Base-by-base conservation (phyloP, 1,140 invertebrate genomes). In the Gonioctena quinquepunctata region DNA sequence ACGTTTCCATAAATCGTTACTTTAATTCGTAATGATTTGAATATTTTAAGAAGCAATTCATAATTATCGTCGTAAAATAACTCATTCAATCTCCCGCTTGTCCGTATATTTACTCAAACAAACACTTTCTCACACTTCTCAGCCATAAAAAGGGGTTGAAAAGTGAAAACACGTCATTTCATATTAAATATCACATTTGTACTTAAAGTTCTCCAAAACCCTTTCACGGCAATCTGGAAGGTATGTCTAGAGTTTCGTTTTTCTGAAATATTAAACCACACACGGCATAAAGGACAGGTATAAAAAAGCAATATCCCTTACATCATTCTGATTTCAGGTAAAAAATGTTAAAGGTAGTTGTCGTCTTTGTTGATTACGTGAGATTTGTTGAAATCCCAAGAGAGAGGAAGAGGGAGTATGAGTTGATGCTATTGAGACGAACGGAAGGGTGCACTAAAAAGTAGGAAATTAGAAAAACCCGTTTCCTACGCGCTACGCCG, bases 161-260 rank as follows among this genome's bases (percentile, higher is more conserved):
- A 62, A 62, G 26, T 62, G 26, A 42, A 62, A 62, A 62, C 60
- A 62, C 60, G 26, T 42, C 33, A 62, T 22, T 62, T 62, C 19
- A 62, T 28, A 62, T 62, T 7, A 23, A 62, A 62, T 42, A 62
- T 62, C 26, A 62, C 33, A 19, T 62, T 62, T 62, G 13, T 62
- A 62, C 60, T 42, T 18, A 33, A 62, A 62, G 42, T 13, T 28
- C 33, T 21, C 19, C n/a, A 28, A 62, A 62, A 62, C 60, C 60
- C 60, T 62, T 62, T 33, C 19, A 62, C 28, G 42, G 60, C 28
- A 25, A 19, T 33, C 60, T 62, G 26, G 60, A 19, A 26, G 18
- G 60, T n/a, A 42, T n/a, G 33, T 42, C 60, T 62, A n/a, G 28
- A 62, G 60, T 62, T 62, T 42, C 60, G 22, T 62, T 62, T 62